Evolutionary conservation across 2,888 invertebrate species (phyloP), one percentile per base, ranked within the genome.

Genomic region (Plagodis pulveraria): DNA sequence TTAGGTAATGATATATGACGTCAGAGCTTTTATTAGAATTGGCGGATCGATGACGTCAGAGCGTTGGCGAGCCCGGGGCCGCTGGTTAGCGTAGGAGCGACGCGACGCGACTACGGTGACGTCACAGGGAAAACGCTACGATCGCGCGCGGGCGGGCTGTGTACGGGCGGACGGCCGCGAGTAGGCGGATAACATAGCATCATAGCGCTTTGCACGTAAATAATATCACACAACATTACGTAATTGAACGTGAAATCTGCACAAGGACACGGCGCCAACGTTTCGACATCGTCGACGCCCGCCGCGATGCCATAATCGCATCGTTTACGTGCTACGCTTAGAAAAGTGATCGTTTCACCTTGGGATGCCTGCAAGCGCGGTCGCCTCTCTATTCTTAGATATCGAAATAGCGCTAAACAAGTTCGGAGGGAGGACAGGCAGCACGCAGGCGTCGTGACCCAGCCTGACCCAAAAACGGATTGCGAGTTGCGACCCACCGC

Each of bases 381-480:
- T 80, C 74, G 82, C 86, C 86, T 85, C 84, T 89, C 88, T 87
- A 87, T 86, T 87, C 83, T 85, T 84, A 79, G 82, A 78, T 83
- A 84, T 83, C 76, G 81, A 84, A 87, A 87, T 83, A 82, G 78
- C 79, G 77, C 80, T 81, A 84, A 82, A 83, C 84, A 77, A 77
- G 78, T 79, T 83, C 67, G 71, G 78, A 76, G 84, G 82, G 81
- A 76, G 76, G 74, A 74, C 76, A 71, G 72, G 68, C 65, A 83
- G 73, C 77, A 87, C 91, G 91, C 91, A 91, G 86, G 91, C 91
- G 91, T 86, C 85, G 80, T 91, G 91, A 92, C 91, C 91, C 79
- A 89, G 81, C 80, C 84, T 90, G 91, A 92, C 91, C 91, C 88
- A 91, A 91, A 91, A 91, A 85, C 86, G 79, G 78, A 82, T 73